Conservation (phyloP, 1,140 invertebrate genomes). For the Octopus bimaculoides region DNA sequence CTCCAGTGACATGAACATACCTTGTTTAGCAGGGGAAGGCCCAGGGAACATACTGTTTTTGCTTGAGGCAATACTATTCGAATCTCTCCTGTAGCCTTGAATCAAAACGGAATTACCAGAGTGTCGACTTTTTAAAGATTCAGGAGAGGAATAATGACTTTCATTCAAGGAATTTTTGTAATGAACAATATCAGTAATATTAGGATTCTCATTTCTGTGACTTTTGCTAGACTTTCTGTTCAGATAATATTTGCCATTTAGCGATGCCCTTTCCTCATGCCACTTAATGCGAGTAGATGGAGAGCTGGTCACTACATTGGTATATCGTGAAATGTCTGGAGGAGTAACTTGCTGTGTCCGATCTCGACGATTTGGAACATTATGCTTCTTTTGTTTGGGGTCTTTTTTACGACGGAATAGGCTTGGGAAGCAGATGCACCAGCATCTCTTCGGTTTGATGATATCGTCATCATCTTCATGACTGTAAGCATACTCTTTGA, state of each 20-base stretch:
- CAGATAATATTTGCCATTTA: slow-evolving; percentile 7
- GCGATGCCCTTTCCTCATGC: not conserved
- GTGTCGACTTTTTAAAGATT: not conserved
- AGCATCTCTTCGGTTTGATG: slow-evolving; percentile 29
- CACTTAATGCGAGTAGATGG: not conserved
- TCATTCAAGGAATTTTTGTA: not conserved
- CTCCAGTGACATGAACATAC: not conserved
- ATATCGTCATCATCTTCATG: slow-evolving; percentile 27
- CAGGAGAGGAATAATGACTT: not conserved
- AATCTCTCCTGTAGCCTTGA: slow-evolving; percentile 1
- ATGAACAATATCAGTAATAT: slow-evolving; percentile 7
- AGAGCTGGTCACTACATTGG: slow-evolving; percentile 3
- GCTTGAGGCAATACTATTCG: not conserved
- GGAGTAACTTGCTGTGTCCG: not conserved
- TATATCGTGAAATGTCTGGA: slow-evolving; percentile 2
- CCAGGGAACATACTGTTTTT: not conserved
- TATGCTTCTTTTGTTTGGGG: slow-evolving; percentile 21
- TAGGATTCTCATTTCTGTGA: not conserved
- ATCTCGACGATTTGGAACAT: not conserved
- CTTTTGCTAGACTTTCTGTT: not conserved
- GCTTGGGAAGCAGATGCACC: slow-evolving; percentile 36
- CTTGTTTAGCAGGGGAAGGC: slow-evolving; percentile 7
- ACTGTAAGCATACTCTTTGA: slow-evolving; percentile 30
- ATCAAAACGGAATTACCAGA: not conserved
- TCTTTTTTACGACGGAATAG: slow-evolving; percentile 13